phyloP scores from a whole-genome alignment of 1,140 invertebrate genomes.

The Drosophila melanica region DNA sequence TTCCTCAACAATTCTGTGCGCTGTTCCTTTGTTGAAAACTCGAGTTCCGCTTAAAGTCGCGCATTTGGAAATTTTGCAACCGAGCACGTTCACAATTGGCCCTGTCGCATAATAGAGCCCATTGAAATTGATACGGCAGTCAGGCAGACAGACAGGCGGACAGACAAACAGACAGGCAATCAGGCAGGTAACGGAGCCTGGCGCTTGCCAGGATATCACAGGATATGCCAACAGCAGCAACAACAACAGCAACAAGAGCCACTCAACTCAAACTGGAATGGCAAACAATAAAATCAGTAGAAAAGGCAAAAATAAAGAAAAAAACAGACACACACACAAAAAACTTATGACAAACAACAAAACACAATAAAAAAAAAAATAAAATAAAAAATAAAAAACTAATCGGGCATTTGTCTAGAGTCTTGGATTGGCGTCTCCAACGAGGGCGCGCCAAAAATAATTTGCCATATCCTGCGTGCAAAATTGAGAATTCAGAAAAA shows the following conservation, averaged over 20 bases:
- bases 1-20: not conserved
- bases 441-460: conserved; percentile 52
- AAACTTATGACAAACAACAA: conserved; percentile 3
- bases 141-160: not conserved
- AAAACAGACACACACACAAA: no score
- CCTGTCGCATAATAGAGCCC: conserved; percentile 31
- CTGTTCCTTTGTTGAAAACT: not conserved
- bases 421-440: not conserved
- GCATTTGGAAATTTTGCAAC: not conserved
- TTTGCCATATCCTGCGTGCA: conserved; percentile 67
- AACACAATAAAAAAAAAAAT: not conserved
- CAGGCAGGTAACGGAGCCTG: conserved; percentile 45
- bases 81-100: conserved; percentile 25
- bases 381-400: conserved; percentile 9
- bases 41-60: conserved; percentile 9
- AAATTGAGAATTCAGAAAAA: conserved; percentile 4
- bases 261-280: conserved; percentile 1
- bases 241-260: conserved; percentile 9
- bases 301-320: not conserved
- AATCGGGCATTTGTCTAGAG: conserved; percentile 25
- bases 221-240: conserved; percentile 18
- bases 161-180: not conserved
- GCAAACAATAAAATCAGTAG: conserved; percentile 17
- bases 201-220: conserved; percentile 47
- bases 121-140: conserved; percentile 40